phyloP scores from a whole-genome alignment of 2,797 vertebrate genomes.

The Labeo calbasu region DNA sequence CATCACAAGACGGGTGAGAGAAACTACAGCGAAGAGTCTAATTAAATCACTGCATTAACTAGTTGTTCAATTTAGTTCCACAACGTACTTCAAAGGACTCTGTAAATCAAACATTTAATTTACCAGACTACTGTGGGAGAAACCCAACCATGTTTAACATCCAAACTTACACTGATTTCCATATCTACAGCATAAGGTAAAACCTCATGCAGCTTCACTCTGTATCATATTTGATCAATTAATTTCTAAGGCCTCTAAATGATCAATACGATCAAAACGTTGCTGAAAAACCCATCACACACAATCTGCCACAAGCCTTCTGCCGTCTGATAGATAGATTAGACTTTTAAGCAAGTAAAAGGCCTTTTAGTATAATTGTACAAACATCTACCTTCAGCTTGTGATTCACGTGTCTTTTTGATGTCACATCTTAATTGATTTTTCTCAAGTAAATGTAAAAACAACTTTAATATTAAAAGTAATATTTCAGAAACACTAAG shows the following conservation, averaged over 20 bases:
- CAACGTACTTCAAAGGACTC: neutral
- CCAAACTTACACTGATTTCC: neutral
- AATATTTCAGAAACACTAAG: neutral
- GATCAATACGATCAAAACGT: no score
- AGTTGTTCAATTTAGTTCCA: neutral
- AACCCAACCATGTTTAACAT: neutral
- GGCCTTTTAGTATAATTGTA: no score
- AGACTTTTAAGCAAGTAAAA: no score
- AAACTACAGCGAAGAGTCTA: neutral
- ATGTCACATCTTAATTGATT: neutral
- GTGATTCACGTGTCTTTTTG: no score
- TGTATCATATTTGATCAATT: neutral
- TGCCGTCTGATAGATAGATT: no score
- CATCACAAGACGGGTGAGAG: neutral
- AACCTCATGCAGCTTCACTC: neutral
- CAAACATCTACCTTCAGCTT: no score
- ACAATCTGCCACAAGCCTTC: no score
- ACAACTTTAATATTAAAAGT: neutral
- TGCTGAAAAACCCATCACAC: no score
- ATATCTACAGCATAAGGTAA: neutral
- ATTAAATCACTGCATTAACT: constrained; percentile 8
- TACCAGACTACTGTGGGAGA: neutral
- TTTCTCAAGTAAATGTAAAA: neutral
- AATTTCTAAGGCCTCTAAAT: no score
- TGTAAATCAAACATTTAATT: neutral